Evolutionary conservation across 2,113 vertebrate species (phyloP), one percentile per base, ranked within the genome.

Genomic region (Chrysochloris asiatica): DNA sequence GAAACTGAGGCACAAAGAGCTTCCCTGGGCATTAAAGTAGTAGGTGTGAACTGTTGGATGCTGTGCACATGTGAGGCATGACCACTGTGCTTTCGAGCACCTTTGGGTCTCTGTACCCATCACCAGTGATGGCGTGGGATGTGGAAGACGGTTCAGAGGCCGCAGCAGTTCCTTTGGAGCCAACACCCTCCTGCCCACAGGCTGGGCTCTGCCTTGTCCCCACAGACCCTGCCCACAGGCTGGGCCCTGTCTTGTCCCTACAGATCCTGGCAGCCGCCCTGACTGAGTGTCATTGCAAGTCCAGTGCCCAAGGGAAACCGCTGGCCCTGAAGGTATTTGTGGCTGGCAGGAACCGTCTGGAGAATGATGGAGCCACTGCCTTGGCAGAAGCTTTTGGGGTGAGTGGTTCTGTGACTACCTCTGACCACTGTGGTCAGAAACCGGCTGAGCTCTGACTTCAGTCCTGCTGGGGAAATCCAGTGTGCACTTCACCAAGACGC

Each of bases 301-400:
- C 99, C 72, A 98, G 97, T 59, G 97, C 97, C 28, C 95, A 97
- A 8, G 98, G 98, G 36, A 91, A 98, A 63, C 98, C 99, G 1
- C 97, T 99, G 92, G 97, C 98, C 92, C 98, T 99, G 96, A 99
- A 98, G 96, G 96, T 99, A 75, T 99, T 99, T 83, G 97, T 99
- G 87, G 99, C 99, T 9, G 99, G 99, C 90, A 98, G 99, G 87
- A 99, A 99, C 93, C 98, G 99, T 8, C 97, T 99, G 92, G 99
- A 99, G 97, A 99, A 99, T 4, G 99, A 99, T 5, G 99, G 99
- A 63, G 99, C 99, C 90, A 99, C 98, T 7, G 99, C 99, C 8
- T 97, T 99, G 80, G 99, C 99, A 76, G 98, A 99, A 77, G 99
- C 99, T 61, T 99, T 99, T 75, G 98, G 99, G 98, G 99, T 99